Conservation (phyloP, 2,888 invertebrate species). For the Endomychus coccineus region DNA sequence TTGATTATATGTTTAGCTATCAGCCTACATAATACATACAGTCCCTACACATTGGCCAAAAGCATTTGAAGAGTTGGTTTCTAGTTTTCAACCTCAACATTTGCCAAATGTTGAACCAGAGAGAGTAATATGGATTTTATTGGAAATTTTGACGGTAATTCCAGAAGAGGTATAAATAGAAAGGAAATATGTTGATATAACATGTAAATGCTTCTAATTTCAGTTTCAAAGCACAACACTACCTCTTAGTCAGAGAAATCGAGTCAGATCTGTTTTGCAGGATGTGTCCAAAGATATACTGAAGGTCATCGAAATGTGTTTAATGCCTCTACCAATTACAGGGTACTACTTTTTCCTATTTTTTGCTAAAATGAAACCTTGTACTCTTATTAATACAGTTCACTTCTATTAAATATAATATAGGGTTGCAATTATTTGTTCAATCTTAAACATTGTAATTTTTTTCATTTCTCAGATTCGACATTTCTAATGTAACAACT, state of each 20-base stretch:
- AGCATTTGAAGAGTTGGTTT: slow-evolving; percentile 69
- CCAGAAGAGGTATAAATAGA: slow-evolving; percentile 69
- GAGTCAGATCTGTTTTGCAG: slow-evolving; percentile 41
- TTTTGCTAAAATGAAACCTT: too few species aligned
- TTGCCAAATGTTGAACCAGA: slow-evolving; percentile 54
- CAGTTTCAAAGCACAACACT: slow-evolving; percentile 46
- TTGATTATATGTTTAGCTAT: slow-evolving; percentile 56
- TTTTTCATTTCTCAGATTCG: slow-evolving; percentile 27
- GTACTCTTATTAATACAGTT: too few species aligned
- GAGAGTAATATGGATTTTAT: slow-evolving; percentile 58
- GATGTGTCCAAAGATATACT: slow-evolving; percentile 43
- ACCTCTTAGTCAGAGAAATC: slow-evolving; percentile 39
- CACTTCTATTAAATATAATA: too few species aligned
- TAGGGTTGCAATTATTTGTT: too few species aligned
- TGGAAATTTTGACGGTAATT: slow-evolving; percentile 79
- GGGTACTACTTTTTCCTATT: slow-evolving; percentile 30
- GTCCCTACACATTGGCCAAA: slow-evolving; percentile 51
- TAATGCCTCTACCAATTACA: slow-evolving; percentile 36
- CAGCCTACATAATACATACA: slow-evolving; percentile 72
- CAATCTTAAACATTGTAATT: too few species aligned
- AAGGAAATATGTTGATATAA: slow-evolving; percentile 1
- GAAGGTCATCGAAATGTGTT: slow-evolving; percentile 42
- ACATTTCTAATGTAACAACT: slow-evolving; percentile 45
- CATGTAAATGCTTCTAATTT: slow-evolving; percentile 3
- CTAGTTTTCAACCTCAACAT: slow-evolving; percentile 45